Conservation (phyloP, 2,888 invertebrate genomes). For the Mechanitis messenoides region DNA sequence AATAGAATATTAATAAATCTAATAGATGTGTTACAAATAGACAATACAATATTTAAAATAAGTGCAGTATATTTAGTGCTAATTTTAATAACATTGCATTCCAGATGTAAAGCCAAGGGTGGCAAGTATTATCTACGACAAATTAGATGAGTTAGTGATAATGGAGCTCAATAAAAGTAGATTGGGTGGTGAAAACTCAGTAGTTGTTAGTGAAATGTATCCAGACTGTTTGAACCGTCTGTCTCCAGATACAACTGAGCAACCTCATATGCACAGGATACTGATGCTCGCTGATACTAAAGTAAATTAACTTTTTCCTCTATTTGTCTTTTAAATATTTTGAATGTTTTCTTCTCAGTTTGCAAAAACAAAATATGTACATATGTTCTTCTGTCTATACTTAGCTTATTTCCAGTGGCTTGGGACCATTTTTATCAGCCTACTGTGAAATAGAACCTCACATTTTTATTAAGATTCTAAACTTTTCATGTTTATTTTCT, state of each 20-base stretch:
- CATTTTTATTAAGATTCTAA: too few relatives aligned
- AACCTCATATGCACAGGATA: constrained; percentile 74
- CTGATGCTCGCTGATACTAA: constrained; percentile 81
- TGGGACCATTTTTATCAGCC: too few relatives aligned
- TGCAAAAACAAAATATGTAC: too few relatives aligned
- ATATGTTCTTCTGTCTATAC: too few relatives aligned
- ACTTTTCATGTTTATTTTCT: too few relatives aligned
- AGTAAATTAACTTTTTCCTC: constrained; percentile 44
- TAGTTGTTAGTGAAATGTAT: constrained; percentile 80
- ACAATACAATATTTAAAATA: too few relatives aligned
- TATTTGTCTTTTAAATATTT: too few relatives aligned
- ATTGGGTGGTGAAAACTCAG: constrained; percentile 77
- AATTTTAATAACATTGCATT: constrained; percentile 22
- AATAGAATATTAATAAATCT: too few relatives aligned
- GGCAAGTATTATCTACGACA: constrained; percentile 75
- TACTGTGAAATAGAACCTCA: too few relatives aligned
- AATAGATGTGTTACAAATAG: too few relatives aligned
- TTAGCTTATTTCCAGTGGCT: too few relatives aligned
- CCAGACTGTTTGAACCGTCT: constrained; percentile 78
- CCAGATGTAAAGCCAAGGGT: constrained; percentile 76
- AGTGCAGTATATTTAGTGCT: not conserved
- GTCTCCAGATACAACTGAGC: constrained; percentile 72
- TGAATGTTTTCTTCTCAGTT: too few relatives aligned
- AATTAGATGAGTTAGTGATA: constrained; percentile 69
- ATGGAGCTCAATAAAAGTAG: constrained; percentile 62